Percentiles rank a stretch among this genome's conserved stretches.
Conservation (phyloP, 2,888 invertebrate genomes). For the Dugesia japonica region DNA sequence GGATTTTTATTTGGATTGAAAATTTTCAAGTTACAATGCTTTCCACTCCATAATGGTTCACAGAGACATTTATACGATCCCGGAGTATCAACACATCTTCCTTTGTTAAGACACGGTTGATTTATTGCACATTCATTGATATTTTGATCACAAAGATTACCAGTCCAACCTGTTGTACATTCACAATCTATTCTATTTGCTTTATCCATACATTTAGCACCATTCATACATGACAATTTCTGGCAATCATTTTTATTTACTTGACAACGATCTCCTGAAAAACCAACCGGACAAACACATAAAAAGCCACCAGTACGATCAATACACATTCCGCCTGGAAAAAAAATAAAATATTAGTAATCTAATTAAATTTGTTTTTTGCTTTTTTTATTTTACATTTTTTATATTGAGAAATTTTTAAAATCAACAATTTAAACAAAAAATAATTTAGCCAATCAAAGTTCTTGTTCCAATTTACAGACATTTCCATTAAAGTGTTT, state of each 20-base stretch:
- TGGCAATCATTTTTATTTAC: conserved; percentile 34
- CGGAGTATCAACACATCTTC: conserved; percentile 9
- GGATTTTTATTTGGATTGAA: neutral
- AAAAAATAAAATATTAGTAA: neutral
- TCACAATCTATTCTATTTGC: conserved; percentile 43
- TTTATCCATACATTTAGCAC: conserved; percentile 24
- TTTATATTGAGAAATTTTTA: no score
- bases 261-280: conserved; percentile 30
- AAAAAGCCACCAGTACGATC: conserved; percentile 21
- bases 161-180: conserved; percentile 25
- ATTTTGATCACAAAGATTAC: conserved; percentile 24
- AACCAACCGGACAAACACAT: conserved; percentile 31
- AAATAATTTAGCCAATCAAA: no score
- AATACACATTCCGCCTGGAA: conserved; percentile 24
- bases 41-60: neutral
- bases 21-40: conserved; percentile 8
- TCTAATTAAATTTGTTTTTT: neutral
- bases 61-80: conserved; percentile 22
- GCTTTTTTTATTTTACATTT: no score
- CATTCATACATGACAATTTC: conserved; percentile 35
- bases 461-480: no score
- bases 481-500: no score
- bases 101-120: conserved; percentile 25
- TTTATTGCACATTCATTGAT: conserved; percentile 44
- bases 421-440: no score